Percentiles rank a stretch among this genome's conserved stretches.
These are phyloP conservation scores for Poecilia latipinna DNA, from an alignment of 2,113 vertebrate species.

Conservation along the genomic window DNA sequence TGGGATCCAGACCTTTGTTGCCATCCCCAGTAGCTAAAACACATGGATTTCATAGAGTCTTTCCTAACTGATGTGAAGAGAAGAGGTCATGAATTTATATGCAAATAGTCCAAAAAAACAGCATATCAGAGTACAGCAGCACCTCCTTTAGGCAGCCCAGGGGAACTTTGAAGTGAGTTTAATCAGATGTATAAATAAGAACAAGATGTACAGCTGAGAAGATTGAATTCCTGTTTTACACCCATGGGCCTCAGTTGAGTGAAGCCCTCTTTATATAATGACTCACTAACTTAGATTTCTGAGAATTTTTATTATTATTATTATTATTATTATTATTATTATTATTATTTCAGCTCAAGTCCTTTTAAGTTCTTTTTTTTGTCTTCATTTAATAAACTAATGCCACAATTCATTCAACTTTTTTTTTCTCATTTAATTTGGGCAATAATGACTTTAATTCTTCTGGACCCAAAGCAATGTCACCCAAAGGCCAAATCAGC, in stretches of 20 bases:
- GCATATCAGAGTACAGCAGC: slow-evolving; percentile 45
- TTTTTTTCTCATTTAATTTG: background rate
- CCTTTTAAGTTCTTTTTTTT: no score
- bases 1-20: background rate
- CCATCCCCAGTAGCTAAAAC: background rate
- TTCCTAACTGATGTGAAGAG: background rate
- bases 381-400: background rate
- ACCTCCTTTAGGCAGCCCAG: slow-evolving; percentile 41
- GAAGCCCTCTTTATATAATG: no score
- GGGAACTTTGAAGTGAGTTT: slow-evolving; percentile 10
- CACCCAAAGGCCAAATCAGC: background rate
- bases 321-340: no score
- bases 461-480: no score
- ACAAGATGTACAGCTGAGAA: slow-evolving; percentile 28
- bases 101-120: slow-evolving; percentile 30
- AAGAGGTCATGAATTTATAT: slow-evolving; percentile 3
- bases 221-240: background rate
- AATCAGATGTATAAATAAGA: slow-evolving; percentile 3
- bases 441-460: background rate
- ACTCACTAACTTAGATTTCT: no score
- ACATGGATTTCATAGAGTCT: background rate
- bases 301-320: no score
- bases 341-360: no score
- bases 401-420: no score
- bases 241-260: background rate